phyloP scores from a whole-genome alignment of 2,113 vertebrate genomes.

The Mohoua ochrocephala region DNA sequence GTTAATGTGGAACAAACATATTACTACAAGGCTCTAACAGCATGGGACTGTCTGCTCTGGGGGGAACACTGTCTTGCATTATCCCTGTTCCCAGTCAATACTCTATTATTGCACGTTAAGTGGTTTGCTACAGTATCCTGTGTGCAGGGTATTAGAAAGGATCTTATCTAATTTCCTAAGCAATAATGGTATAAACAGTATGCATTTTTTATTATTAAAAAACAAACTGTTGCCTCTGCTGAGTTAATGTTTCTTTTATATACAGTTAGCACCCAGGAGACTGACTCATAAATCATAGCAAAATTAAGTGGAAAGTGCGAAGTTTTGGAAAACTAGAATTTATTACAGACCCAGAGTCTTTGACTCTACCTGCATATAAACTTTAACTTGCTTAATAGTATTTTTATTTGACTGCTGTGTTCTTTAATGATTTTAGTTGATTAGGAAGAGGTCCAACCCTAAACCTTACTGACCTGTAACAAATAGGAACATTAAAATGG shows the following conservation, averaged over 20 bases:
- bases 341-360: conserved; percentile 20
- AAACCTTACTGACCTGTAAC: not conserved
- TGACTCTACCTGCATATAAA: conserved; percentile 8
- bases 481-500: not conserved
- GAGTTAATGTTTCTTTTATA: conserved; percentile 66
- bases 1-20: not conserved
- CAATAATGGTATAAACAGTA: conserved; percentile 69
- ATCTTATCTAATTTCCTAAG: conserved; percentile 75
- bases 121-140: conserved; percentile 68
- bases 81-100: conserved; percentile 71
- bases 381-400: conserved; percentile 17
- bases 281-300: conserved; percentile 62
- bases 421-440: conserved; percentile 4
- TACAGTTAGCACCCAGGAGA: conserved; percentile 44
- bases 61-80: conserved; percentile 29
- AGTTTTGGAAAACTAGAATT: conserved; percentile 60
- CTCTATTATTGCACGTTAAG: conserved; percentile 71
- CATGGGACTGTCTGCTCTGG: conserved; percentile 22
- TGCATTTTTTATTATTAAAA: conserved; percentile 75
- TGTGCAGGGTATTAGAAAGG: conserved; percentile 61
- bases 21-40: not conserved
- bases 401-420: conserved; percentile 23
- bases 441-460: not conserved
- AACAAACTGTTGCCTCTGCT: conserved; percentile 60
- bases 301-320: conserved; percentile 60